Percentiles rank a stretch among this genome's conserved stretches.
Evolutionary conservation across 2,113 vertebrate genomes (phyloP).

Genomic region (Paraplagusia blochii): DNA sequence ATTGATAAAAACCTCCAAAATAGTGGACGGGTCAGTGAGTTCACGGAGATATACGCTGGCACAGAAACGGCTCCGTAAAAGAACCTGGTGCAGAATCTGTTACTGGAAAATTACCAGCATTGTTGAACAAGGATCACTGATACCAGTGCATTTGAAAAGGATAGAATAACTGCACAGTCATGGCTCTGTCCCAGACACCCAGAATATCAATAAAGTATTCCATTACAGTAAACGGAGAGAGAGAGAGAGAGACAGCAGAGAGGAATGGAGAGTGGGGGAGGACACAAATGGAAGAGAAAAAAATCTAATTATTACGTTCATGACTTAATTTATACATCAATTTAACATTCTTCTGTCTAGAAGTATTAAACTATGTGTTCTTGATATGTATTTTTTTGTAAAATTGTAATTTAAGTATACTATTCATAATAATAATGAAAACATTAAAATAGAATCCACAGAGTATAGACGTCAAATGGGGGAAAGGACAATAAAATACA

Average conservation of each 20-base stretch:
- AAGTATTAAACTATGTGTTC: conserved; percentile 14
- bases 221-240: conserved; percentile 65
- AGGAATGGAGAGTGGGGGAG: conserved; percentile 16
- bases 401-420: neutral
- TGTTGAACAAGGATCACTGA: conserved; percentile 44
- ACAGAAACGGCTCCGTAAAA: neutral
- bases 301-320: conserved; percentile 38
- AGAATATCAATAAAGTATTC: conserved; percentile 72
- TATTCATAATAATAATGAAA: neutral
- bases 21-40: neutral
- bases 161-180: conserved; percentile 73
- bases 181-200: conserved; percentile 52
- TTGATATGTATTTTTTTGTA: conserved; percentile 1
- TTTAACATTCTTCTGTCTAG: conserved; percentile 25
- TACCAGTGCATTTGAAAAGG: conserved; percentile 40
- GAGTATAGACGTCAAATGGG: neutral
- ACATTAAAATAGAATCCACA: neutral
- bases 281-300: conserved; percentile 34
- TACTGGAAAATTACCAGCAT: conserved; percentile 1
- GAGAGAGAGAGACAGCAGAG: conserved; percentile 45
- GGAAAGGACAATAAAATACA: neutral
- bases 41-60: neutral
- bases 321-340: conserved; percentile 27
- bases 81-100: neutral
- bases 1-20: neutral